Evolutionary conservation across 1,140 invertebrate genomes (phyloP), one percentile per base, ranked within the genome.

Genomic region (Orchesella cincta): DNA sequence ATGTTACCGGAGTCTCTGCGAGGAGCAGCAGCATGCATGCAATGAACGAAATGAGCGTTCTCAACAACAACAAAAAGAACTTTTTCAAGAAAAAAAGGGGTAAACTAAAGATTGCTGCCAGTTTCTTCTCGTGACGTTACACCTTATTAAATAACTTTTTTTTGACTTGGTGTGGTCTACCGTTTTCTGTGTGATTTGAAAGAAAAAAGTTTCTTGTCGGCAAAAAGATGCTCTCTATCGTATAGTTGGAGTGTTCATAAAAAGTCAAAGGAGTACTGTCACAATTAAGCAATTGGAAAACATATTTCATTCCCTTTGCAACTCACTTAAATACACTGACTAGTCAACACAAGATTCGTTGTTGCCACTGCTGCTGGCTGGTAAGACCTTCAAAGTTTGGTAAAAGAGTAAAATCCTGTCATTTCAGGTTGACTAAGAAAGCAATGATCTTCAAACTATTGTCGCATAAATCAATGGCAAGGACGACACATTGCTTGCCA

Each of bases 91-190:
- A 3, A 57, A 8, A 57, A 57, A 57, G 23, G 14, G 52, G 52
- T 26, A 57, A 57, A 57, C 52, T 57, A 57, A 57, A 57, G 52
- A 57, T 57, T 26, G 52, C 23, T n/a, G 52, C 23, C 12, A 12
- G 23, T 57, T 18, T 57, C 52, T 14, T 57, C 23, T 67, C n/a
- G 62, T 33, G 31, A 8, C n/a, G 62, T 67, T 67, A 33, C 31
- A 31, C 62, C 26, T 33, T 29, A 67, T 67, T 29, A 67, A 67
- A 67, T 67, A 57, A 57, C 52, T 57, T 57, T 67, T 67, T 33
- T 31, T 67, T 33, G 2, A 29, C 62, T 67, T 67, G 14, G 62
- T 67, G 62, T 31, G 62, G 31, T 67, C 62, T 67, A 67, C 62
- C 62, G 62, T 67, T 67, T 31, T 67, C n/a, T 31, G 26, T 67